A percentile compares a stretch with the other conserved stretches of the same genome.
Evolutionary conservation across 2,888 invertebrate species (phyloP).

Genomic region (Diadegma fenestrale): DNA sequence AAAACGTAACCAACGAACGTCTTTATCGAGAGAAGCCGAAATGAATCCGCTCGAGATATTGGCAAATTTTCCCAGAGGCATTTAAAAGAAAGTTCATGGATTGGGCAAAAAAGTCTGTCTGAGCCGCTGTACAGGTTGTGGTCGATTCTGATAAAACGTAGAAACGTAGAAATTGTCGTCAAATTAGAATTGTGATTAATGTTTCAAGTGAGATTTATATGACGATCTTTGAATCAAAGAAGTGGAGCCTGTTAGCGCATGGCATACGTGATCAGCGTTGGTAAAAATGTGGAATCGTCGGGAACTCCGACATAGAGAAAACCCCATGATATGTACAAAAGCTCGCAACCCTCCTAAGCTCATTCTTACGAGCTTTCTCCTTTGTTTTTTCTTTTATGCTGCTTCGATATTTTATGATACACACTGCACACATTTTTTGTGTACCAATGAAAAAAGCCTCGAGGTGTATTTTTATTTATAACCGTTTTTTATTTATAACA

Average conservation of each 20-base stretch:
- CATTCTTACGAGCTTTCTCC: conserved; percentile 52
- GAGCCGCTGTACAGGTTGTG: neutral
- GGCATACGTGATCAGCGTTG: conserved; percentile 76
- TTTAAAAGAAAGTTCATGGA: neutral
- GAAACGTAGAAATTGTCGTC: conserved; percentile 69
- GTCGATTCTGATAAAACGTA: conserved; percentile 30
- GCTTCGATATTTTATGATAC: conserved; percentile 6
- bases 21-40: neutral
- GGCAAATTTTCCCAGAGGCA: neutral
- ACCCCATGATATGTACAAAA: conserved; percentile 39
- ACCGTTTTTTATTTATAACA: no score
- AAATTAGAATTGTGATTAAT: conserved; percentile 70
- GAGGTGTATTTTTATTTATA: conserved; percentile 15
- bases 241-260: conserved; percentile 59
- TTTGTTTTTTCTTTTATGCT: conserved; percentile 33
- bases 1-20: no score
- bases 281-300: conserved; percentile 60
- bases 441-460: neutral
- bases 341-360: conserved; percentile 30
- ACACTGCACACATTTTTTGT: neutral
- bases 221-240: conserved; percentile 69
- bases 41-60: neutral
- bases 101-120: neutral
- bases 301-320: conserved; percentile 25
- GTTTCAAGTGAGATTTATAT: conserved; percentile 75